Percentiles rank a stretch among this genome's conserved stretches.
phyloP scores from a whole-genome alignment of 2,888 invertebrate genomes.

The Neocrepidodera transversa region DNA sequence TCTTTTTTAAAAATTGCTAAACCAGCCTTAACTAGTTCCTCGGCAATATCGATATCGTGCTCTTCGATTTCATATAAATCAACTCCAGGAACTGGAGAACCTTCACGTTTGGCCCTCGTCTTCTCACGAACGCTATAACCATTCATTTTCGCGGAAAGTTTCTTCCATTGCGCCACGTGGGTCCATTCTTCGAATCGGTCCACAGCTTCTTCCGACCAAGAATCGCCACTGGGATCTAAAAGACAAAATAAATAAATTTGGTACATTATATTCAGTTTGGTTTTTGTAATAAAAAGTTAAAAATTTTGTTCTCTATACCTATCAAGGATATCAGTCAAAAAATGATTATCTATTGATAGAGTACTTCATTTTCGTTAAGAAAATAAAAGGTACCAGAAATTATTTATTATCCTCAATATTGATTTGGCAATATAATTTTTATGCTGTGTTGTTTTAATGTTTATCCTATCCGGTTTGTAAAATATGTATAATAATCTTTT shows the following conservation, averaged over 20 bases:
- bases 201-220: conserved; percentile 70
- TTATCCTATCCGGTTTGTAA: too few relatives aligned
- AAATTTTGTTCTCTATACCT: too few relatives aligned
- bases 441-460: too few relatives aligned
- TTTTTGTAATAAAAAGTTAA: too few relatives aligned
- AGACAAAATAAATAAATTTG: conserved; percentile 23
- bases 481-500: too few relatives aligned
- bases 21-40: conserved; percentile 67
- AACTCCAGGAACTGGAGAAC: conserved; percentile 78
- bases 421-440: too few relatives aligned
- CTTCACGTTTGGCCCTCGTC: conserved; percentile 65
- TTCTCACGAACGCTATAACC: conserved; percentile 69
- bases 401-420: too few relatives aligned
- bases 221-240: conserved; percentile 60
- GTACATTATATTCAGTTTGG: background rate
- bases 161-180: conserved; percentile 82
- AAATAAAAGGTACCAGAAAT: too few relatives aligned
- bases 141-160: conserved; percentile 76
- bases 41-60: conserved; percentile 69
- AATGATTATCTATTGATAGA: too few relatives aligned
- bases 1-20: conserved; percentile 62
- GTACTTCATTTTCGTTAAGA: too few relatives aligned
- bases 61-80: conserved; percentile 76
- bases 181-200: conserved; percentile 74
- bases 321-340: too few relatives aligned